Evolutionary conservation across 2,113 vertebrate species (phyloP).

Genomic region (Gallinago media): DNA sequence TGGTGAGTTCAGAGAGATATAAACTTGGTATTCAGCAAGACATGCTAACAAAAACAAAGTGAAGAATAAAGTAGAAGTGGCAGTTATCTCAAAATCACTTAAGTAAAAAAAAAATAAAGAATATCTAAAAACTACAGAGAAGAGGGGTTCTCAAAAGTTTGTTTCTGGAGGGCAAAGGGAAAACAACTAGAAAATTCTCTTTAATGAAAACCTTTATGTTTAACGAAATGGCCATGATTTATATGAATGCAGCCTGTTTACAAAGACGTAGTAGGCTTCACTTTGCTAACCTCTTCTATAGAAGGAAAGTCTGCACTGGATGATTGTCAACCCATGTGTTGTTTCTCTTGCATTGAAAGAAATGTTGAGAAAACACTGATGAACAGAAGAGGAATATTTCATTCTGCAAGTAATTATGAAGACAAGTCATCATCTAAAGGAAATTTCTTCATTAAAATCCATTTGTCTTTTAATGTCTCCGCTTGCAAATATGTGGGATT

Average conservation of each 20-base stretch:
- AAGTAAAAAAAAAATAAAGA: neutral
- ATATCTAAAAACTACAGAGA: neutral
- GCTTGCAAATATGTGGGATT: neutral
- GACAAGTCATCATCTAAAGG: neutral
- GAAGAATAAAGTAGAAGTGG: neutral
- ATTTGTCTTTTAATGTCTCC: constrained; percentile 17
- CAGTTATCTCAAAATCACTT: neutral
- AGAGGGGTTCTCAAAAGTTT: neutral
- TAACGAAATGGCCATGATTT: neutral
- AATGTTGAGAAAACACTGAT: neutral
- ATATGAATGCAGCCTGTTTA: neutral
- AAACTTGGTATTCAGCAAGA: neutral
- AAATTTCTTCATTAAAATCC: constrained; percentile 27
- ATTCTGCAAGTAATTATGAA: neutral
- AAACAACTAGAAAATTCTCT: neutral
- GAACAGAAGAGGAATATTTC: neutral
- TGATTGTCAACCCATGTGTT: neutral
- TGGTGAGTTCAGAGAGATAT: neutral
- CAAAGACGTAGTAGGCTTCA: neutral
- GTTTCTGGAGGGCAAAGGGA: neutral
- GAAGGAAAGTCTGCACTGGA: neutral
- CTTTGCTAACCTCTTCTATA: neutral
- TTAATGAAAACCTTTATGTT: neutral
- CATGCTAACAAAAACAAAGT: neutral
- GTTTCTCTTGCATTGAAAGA: neutral